Evolutionary conservation across 92 coral and sea anemone genomes (phyloP), one percentile per base, ranked within the genome.

Genomic region (Heteractis magnifica): DNA sequence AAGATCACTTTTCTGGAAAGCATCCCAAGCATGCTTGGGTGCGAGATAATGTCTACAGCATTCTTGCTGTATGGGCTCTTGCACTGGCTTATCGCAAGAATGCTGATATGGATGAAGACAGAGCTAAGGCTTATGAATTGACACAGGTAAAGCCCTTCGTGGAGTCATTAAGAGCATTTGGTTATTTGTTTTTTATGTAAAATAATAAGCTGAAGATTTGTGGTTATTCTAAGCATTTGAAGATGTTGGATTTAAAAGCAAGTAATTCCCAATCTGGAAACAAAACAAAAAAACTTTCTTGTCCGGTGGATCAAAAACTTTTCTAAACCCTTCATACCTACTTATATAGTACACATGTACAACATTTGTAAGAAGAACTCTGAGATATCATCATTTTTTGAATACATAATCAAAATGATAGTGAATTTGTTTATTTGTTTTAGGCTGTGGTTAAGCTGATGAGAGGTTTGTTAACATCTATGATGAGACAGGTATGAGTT

Each of bases 21-120:
- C 87, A 85, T 87, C 92, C 88, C 21, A 92, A 90, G 51, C 98
- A 95, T 92, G 98, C 93, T 5, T 95, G 98, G 98, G 98, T 95
- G 48, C 90, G 98, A 26, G 98, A 95, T 76, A 95, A 95, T 90
- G 98, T 95, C 58, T 95, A 95, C 79, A 91, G 98, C 80, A 94
- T 94, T 60, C 80, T 95, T 86, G 97, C 98, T 77, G 94, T 95
- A 76, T 95, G 98, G 98, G 94, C 98, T 49, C 89, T 95, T 83
- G 97, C 98, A 48, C 89, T 95, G 83, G 98, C 98, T 4, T 95
- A 95, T 77, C 89, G 92, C 16, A 95, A 95, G 82, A 95, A 95
- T 85, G 98, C 98, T 20, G 98, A 95, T 72, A 90, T 94, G 88
- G 98, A 95, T 85, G 98, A 95, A 71, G 98, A 95, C 80, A 91